Evolutionary conservation across 2,797 vertebrate species (phyloP).

Genomic region (Chloroceryle inda): DNA sequence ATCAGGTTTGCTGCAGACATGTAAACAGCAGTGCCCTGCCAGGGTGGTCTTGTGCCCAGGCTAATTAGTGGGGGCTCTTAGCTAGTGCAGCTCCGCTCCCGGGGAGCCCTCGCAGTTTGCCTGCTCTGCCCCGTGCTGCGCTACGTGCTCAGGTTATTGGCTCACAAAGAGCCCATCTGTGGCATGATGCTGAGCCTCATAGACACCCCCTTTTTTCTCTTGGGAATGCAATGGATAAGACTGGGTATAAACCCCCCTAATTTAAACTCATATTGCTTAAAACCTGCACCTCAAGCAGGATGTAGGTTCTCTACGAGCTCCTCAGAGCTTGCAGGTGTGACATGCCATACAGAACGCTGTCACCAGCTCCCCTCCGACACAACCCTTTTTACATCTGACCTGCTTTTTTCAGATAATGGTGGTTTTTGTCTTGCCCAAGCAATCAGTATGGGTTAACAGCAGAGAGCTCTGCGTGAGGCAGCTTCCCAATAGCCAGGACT

Average conservation of each 20-base stretch:
- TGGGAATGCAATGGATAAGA: not conserved
- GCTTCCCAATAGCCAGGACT: not conserved
- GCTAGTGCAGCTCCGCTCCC: not conserved
- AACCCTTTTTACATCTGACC: not conserved
- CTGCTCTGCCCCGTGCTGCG: not conserved
- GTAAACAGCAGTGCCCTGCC: fast-evolving
- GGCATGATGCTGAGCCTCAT: not conserved
- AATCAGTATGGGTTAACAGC: not conserved
- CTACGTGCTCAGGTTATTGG: fast-evolving
- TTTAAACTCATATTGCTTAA: not conserved
- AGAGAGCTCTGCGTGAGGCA: not conserved
- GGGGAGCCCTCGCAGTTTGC: not conserved
- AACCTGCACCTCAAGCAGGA: not conserved
- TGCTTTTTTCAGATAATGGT: not conserved
- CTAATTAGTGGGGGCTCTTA: not conserved
- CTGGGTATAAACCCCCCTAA: fast-evolving
- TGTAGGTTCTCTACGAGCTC: not conserved
- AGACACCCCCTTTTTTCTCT: not conserved
- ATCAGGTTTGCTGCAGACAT: not conserved
- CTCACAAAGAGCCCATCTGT: not conserved
- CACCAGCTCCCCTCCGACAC: not conserved
- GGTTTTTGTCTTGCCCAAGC: not conserved
- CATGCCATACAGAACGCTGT: not conserved
- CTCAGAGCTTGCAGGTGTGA: not conserved
- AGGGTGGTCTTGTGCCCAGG: not conserved